These are phyloP conservation scores for Sphaerophoria taeniata DNA, from an alignment of 2,888 invertebrate genomes.

Conservation along the genomic window DNA sequence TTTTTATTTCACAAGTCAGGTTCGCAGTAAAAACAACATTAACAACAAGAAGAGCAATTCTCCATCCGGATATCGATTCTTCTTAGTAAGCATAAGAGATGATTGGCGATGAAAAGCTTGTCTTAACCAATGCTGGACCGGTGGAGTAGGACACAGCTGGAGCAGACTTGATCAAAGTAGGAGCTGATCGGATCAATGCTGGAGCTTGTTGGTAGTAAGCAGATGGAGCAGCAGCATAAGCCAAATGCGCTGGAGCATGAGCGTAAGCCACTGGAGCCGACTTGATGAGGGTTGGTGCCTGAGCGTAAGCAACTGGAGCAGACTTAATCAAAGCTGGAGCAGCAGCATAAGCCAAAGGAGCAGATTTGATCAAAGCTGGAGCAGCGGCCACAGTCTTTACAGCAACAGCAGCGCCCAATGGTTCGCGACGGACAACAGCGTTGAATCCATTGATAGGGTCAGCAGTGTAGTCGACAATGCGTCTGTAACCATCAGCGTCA, in stretches of 20 bases:
- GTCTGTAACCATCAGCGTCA: constrained; percentile 84
- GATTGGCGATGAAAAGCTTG: constrained; percentile 80
- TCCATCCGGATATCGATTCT: too few relatives aligned
- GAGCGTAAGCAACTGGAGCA: constrained; percentile 44
- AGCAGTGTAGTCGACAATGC: constrained; percentile 84
- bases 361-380: constrained; percentile 44
- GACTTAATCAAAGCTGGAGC: constrained; percentile 52
- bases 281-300: constrained; percentile 36
- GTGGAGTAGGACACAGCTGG: constrained; percentile 38
- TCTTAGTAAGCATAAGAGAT: constrained; percentile 80
- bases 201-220: not conserved
- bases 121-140: constrained; percentile 78
- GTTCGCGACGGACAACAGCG: constrained; percentile 84
- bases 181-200: constrained; percentile 17
- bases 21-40: not conserved
- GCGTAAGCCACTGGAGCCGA: constrained; percentile 12
- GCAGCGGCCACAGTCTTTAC: constrained; percentile 65
- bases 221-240: constrained; percentile 1
- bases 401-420: constrained; percentile 74
- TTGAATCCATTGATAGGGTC: constrained; percentile 84
- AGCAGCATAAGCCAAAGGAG: constrained; percentile 42
- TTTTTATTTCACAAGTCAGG: too few relatives aligned
- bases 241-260: constrained; percentile 9
- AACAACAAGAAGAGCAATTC: not conserved
- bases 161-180: constrained; percentile 26